Evolutionary conservation across 2,797 vertebrate species (phyloP).

Genomic region (Phoxinus dragarum): DNA sequence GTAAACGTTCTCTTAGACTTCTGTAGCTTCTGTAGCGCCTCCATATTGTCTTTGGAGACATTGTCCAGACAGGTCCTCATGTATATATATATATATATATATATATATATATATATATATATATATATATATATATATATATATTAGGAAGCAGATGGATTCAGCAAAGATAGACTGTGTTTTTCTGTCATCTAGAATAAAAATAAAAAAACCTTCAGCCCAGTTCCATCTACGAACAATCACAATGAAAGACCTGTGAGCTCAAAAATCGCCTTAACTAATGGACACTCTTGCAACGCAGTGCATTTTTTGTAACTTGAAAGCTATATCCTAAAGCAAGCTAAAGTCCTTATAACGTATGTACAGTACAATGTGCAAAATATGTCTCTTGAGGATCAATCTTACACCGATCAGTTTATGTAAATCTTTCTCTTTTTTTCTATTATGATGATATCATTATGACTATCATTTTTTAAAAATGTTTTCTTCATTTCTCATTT

Average conservation of each 20-base stretch:
- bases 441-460: conserved; percentile 71
- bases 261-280: conserved; percentile 99
- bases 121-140: not conserved
- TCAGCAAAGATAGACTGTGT: conserved; percentile 60
- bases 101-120: not conserved
- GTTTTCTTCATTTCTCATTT: conserved; percentile 62
- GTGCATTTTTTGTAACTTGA: conserved; percentile 97
- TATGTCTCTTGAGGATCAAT: conserved; percentile 90
- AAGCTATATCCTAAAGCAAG: conserved; percentile 95
- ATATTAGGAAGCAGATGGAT: conserved; percentile 53
- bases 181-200: conserved; percentile 63
- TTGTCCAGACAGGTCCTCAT: conserved; percentile 30
- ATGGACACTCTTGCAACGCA: conserved; percentile 93
- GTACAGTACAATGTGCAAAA: conserved; percentile 94
- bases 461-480: conserved; percentile 59
- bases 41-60: conserved; percentile 54
- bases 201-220: conserved; percentile 54
- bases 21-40: conserved; percentile 59
- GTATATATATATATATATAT: not conserved
- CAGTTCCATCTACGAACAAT: conserved; percentile 73
- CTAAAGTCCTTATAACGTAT: conserved; percentile 91
- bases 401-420: conserved; percentile 88
- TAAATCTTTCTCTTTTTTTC: conserved; percentile 84
- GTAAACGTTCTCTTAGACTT: not conserved
- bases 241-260: conserved; percentile 88